phyloP scores from a whole-genome alignment of 37 sponge, comb jelly and placozoan species.

The Bolinopsis microptera region DNA sequence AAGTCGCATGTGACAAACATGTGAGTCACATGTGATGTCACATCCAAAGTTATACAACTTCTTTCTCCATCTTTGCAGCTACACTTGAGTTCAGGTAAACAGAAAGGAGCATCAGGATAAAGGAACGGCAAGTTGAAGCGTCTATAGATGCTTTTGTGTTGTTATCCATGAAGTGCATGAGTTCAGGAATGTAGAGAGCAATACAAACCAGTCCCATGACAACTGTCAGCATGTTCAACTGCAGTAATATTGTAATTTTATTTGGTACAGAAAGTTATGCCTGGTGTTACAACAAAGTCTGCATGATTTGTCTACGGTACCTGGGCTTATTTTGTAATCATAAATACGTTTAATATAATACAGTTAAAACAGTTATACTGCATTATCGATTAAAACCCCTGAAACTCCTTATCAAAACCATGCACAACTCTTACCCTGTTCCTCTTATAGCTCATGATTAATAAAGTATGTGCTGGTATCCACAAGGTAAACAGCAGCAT shows the following conservation, averaged over 20 bases:
- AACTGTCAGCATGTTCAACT: conserved; percentile 16
- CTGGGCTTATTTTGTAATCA: too few relatives aligned
- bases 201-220: not conserved
- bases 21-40: too few relatives aligned
- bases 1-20: too few relatives aligned
- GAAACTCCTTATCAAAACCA: too few relatives aligned
- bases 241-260: not conserved
- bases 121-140: not conserved
- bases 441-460: not conserved
- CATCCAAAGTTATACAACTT: not conserved
- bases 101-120: not conserved
- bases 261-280: too few relatives aligned
- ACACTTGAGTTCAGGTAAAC: conserved; percentile 15
- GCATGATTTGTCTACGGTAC: too few relatives aligned
- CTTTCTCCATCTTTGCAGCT: conserved; percentile 16
- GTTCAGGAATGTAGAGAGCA: conserved; percentile 18
- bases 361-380: too few relatives aligned
- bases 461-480: not conserved
- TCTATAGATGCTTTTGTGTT: not conserved
- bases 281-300: too few relatives aligned
- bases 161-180: not conserved
- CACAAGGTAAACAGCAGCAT: not conserved
- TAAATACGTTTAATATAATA: too few relatives aligned
- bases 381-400: too few relatives aligned
- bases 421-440: too few relatives aligned